Percentiles rank a stretch among this genome's conserved stretches.
phyloP scores from a whole-genome alignment of 2,113 vertebrate species.

The Acinonyx jubatus region DNA sequence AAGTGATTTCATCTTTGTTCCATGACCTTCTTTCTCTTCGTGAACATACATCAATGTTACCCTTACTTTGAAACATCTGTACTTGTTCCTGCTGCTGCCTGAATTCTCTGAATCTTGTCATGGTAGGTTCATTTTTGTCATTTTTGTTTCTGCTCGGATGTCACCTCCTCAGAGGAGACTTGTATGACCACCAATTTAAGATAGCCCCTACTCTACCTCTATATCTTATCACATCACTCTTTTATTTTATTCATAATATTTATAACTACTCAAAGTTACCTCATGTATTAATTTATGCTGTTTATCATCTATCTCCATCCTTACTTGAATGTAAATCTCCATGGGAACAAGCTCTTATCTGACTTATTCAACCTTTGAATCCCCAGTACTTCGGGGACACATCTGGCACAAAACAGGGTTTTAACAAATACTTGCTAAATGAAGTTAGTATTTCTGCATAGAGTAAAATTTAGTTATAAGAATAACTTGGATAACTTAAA shows the following conservation, averaged over 20 bases:
- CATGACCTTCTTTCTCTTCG: not conserved
- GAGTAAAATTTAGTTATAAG: not conserved
- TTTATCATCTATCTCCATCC: not conserved
- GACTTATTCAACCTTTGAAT: not conserved
- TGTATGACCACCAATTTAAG: not conserved
- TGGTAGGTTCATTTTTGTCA: not conserved
- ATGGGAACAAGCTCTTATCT: not conserved
- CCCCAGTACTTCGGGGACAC: not conserved
- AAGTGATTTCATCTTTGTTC: not conserved
- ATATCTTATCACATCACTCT: not conserved
- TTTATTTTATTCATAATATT: not conserved
- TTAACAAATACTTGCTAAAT: not conserved
- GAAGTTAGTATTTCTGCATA: not conserved
- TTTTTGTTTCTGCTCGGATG: not conserved
- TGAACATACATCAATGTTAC: not conserved
- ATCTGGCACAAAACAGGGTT: not conserved
- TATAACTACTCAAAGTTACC: not conserved
- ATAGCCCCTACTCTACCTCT: not conserved
- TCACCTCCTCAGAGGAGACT: not conserved
- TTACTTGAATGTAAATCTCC: not conserved
- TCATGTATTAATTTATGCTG: not conserved
- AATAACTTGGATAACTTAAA: not conserved
- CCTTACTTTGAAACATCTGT: not conserved
- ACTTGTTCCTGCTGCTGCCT: not conserved
- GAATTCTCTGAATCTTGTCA: not conserved